Conservation (phyloP, 2,113 vertebrate species). For the Sarotherodon lohbergeri region DNA sequence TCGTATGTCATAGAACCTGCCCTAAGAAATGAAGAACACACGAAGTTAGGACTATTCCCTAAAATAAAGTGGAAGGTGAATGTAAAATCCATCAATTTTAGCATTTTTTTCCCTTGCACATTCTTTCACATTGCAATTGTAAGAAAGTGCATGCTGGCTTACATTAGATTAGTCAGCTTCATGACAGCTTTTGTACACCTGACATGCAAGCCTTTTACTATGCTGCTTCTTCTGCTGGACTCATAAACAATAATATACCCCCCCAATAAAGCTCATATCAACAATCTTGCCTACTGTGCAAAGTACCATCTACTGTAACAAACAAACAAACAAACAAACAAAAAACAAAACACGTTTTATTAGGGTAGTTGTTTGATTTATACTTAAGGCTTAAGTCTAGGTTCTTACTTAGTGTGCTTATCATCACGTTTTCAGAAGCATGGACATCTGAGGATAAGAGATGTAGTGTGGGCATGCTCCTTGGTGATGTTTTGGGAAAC, state of each 20-base stretch:
- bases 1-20: slow-evolving; percentile 34
- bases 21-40: not conserved
- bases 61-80: not conserved
- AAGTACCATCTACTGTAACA: too few species aligned
- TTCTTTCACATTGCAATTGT: not conserved
- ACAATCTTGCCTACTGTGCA: not conserved
- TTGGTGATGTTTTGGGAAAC: not conserved
- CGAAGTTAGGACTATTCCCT: not conserved
- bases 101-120: not conserved
- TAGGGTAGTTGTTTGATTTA: not conserved
- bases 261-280: not conserved
- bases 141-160: not conserved
- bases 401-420: not conserved
- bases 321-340: too few species aligned
- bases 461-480: not conserved
- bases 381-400: not conserved
- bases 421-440: not conserved
- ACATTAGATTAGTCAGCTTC: not conserved
- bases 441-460: not conserved
- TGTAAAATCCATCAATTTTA: not conserved
- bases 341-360: too few species aligned
- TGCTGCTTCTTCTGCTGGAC: not conserved
- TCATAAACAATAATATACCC: not conserved
- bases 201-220: not conserved
- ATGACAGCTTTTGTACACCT: not conserved